Evolutionary conservation across 2,113 vertebrate species (phyloP), one percentile per base, ranked within the genome.

Genomic region (Amblyornis subalaris): DNA sequence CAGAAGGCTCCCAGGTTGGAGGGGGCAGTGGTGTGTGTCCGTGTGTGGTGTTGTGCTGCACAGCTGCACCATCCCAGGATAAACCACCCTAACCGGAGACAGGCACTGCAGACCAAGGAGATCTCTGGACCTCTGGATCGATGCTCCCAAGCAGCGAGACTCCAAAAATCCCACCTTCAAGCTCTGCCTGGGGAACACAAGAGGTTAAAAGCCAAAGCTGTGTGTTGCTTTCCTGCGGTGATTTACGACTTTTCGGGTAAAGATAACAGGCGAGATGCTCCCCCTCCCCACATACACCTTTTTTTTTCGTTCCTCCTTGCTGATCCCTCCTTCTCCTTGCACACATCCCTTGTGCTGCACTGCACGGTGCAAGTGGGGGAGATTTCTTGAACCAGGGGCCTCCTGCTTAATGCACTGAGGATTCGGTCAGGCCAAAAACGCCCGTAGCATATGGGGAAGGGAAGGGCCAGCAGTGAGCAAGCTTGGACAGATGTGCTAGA

Each of bases 401-500:
- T 93, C 88, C 85, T 94, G 76, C 83, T 96, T 89, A 95, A 97
- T 94, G 80, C 91, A 96, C 88, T 74, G 71, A 97, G 95, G 81
- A 97, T 58, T 93, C 82, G 85, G 66, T 40, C 82, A 94, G 93
- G 95, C 92, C 95, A 97, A 97, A 97, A 93, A 96, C 94, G 85
- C 95, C 95, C 89, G 93, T 89, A 97, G 93, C 95, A 97, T 74
- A 94, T 97, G 96, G 95, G 82, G 94, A 95, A 80, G 93, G 77
- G 89, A 75, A 93, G 40, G 77, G 93, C 93, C 95, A 97, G 96
- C 78, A 73, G 15, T 91, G 89, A 96, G 85, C 92, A 88, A 78
- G 94, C 96, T 94, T 97, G 90, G 94, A 96, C 93, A 97, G 95
- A 97, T 97, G 94, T 97, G 92, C 78, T 84, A 88, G 79, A 87